phyloP scores from a whole-genome alignment of 2,888 invertebrate genomes.

The Esperia sulphurella region DNA sequence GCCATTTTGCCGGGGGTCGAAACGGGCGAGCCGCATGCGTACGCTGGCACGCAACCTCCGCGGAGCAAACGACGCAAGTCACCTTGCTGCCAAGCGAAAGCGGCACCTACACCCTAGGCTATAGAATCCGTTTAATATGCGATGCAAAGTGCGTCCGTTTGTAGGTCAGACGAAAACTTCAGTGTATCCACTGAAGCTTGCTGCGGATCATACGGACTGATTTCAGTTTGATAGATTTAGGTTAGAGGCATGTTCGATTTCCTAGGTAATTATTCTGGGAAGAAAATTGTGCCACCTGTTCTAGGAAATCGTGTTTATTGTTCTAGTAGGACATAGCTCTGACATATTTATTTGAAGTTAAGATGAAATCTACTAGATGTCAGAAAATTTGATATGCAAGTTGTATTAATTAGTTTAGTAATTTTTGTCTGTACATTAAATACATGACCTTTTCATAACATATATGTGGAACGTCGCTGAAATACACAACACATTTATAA shows the following conservation, averaged over 20 bases:
- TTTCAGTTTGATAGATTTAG: conserved; percentile 57
- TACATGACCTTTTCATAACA: too few species aligned
- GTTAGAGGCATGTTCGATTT: conserved; percentile 14
- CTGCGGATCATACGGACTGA: conserved; percentile 63
- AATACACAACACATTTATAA: too few species aligned
- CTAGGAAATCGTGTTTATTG: background rate
- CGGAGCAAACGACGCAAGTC: conserved; percentile 62
- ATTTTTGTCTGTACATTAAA: too few species aligned
- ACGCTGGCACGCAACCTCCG: conserved; percentile 66
- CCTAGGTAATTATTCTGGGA: background rate
- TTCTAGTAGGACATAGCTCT: background rate
- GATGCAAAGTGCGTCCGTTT: conserved; percentile 53
- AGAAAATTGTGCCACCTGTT: conserved; percentile 1
- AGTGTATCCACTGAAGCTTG: conserved; percentile 65
- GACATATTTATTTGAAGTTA: background rate
- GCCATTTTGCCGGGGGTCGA: conserved; percentile 77
- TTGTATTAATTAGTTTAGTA: too few species aligned
- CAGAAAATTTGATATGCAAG: too few species aligned
- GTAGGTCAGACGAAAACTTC: conserved; percentile 66
- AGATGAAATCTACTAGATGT: too few species aligned
- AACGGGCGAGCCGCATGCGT: conserved; percentile 74
- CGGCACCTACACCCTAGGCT: conserved; percentile 38
- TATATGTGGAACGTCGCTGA: too few species aligned
- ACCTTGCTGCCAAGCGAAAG: conserved; percentile 33
- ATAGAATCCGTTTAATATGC: conserved; percentile 47